These are phyloP conservation scores for Aphodius granarius DNA, from an alignment of 2,888 invertebrate genomes.

Conservation along the genomic window DNA sequence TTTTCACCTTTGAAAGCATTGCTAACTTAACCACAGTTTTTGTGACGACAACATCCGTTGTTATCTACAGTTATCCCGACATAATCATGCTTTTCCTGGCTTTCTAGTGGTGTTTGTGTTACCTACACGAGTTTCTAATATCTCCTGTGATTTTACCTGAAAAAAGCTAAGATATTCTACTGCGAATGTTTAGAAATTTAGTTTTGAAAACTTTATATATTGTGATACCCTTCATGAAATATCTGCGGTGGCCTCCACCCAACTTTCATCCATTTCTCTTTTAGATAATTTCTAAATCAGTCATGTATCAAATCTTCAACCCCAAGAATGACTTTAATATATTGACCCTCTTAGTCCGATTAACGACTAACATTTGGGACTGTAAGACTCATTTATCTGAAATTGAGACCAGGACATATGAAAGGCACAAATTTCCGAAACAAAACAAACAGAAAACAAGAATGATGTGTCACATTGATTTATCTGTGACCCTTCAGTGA, in stretches of 20 bases:
- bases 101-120: not conserved
- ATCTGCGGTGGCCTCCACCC: not conserved
- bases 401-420: not conserved
- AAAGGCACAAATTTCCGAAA: not conserved
- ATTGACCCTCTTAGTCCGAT: not conserved
- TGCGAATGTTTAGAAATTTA: not conserved
- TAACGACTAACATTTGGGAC: not conserved
- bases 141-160: not conserved
- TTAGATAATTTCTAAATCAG: not conserved
- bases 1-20: not conserved
- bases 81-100: not conserved
- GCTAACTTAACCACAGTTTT: not conserved
- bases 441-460: not conserved
- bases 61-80: not conserved
- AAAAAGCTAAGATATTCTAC: not conserved
- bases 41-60: not conserved
- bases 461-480: not conserved
- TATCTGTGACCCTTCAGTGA: not conserved
- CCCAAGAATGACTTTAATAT: not conserved
- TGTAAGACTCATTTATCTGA: not conserved
- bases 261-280: not conserved
- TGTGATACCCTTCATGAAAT: not conserved
- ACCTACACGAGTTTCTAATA: not conserved
- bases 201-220: not conserved
- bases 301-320: not conserved